A percentile compares a stretch with the other conserved stretches of the same genome.
These are phyloP conservation scores for Microvelia longipes DNA, from an alignment of 1,140 invertebrate genomes.

Conservation along the genomic window DNA sequence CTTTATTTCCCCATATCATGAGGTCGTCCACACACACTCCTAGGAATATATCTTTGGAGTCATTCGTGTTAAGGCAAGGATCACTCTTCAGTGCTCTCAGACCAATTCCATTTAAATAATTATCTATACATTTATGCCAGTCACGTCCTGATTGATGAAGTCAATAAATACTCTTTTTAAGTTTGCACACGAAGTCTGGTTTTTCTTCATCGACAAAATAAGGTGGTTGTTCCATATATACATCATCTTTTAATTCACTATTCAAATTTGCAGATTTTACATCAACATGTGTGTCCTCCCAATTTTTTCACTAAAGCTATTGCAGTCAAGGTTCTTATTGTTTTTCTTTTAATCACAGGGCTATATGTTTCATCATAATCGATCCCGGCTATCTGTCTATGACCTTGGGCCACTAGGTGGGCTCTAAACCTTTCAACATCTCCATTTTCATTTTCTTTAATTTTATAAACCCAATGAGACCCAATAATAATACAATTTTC, in stretches of 20 bases:
- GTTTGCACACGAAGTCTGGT: neutral
- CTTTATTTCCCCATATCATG: neutral
- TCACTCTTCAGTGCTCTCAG: neutral
- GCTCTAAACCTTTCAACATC: neutral
- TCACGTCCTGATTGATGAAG: neutral
- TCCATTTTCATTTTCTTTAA: neutral
- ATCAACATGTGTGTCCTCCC: neutral
- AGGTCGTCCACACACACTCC: neutral
- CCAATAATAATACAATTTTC: neutral
- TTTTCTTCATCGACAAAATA: neutral
- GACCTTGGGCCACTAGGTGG: neutral
- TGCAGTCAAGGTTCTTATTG: neutral
- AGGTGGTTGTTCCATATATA: neutral
- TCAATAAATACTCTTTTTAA: neutral
- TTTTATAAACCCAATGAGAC: neutral
- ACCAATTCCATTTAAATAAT: neutral
- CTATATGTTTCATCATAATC: constrained; percentile 1
- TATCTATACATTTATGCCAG: neutral
- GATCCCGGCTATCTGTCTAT: neutral
- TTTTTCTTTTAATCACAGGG: neutral
- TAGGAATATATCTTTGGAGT: neutral
- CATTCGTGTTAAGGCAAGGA: neutral
- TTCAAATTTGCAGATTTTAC: neutral
- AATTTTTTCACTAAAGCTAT: neutral
- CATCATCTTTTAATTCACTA: neutral